Evolutionary conservation across 2,888 invertebrate genomes (phyloP), one percentile per base, ranked within the genome.

Genomic region (Teleogryllus oceanicus): DNA sequence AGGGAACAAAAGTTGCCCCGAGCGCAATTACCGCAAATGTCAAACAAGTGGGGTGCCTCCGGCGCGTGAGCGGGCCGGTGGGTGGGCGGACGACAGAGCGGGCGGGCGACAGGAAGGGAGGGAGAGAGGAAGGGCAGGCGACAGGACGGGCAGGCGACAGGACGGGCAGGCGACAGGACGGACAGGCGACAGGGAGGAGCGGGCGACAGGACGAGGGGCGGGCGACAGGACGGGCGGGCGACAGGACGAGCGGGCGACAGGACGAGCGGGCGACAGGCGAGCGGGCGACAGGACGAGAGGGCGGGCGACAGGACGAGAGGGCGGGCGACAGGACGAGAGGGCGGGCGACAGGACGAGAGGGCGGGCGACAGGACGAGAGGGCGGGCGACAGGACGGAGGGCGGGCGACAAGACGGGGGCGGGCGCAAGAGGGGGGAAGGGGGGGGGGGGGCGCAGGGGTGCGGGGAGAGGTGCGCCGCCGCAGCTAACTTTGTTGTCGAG

Each of bases 401-500:
- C 62, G 62, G 24, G 24, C 24, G 8, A 24, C 2, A 24, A 2
- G 37, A 37, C 24, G 4, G 21, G 5, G 8, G 8, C 37, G 37
- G 37, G 37, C 4, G 8, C 4, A 8, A 37, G 37, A 8, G 37
- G 37, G 37, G 8, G 37, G 37, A 0, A 8, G 37, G 0, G 8
- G 37, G 0, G 8, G 5, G 4, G 37, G 37, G 0, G 37, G n/a
- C 10, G 62, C 5, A n/a, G 62, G 62, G 62, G 62, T 62, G 62
- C 8, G 4, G 62, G 62, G 62, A 62, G 13, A 62, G 62, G 16
- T 62, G 62, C 62, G 62, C 62, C 16, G 62, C 62, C 62, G 62
- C 62, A 62, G n/a, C 62, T n/a, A 62, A 62, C 62, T 62, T 62
- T n/a, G 62, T 62, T 62, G 62, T 62, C 16, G 62, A 62, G 62